Evolutionary conservation across 2,113 vertebrate species (phyloP), one percentile per base, ranked within the genome.

Genomic region (Procapra przewalskii): DNA sequence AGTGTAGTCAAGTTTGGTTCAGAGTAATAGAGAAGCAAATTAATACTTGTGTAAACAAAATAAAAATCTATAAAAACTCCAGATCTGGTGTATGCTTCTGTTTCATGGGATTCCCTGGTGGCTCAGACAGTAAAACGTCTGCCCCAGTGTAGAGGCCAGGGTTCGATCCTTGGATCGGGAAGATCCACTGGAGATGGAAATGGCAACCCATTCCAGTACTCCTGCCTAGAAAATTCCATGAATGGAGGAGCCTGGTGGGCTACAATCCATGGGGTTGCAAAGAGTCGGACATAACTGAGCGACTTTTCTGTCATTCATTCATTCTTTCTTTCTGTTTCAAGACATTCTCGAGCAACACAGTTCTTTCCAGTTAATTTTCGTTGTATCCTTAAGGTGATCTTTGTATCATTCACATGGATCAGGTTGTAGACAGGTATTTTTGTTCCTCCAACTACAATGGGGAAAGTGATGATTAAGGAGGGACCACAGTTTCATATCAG

Each of bases 1-100:
- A 87, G 57, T 90, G 23, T 43, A 57, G 23, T 40, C 25, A 77
- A 57, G 4, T 48, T 77, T 91, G 36, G 14, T 17, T 93, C 1
- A 59, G 50, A 77, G 33, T 55, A 91, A 90, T 36, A 79, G 19
- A 71, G 6, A 96, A 91, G 83, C 15, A 80, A 88, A 95, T 31
- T 50, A 50, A 62, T 19, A 48, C 8, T 77, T 21, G 25, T 43
- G 4, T 40, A 80, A 94, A 83, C n/a, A 40, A 55, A 90, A 55
- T 90, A 48, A 59, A 94, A 94, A 67, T 43, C 5, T 83, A 12
- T 25, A 79, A n/a, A 9, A 21, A 83, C 13, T 67, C 7, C 48
- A 94, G 29, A 6, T 23, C 17, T 77, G 43, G 4, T 27, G 15
- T 83, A 23, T 14, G 3, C 3, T 23, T 79, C 7, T 31, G 45